phyloP scores from a whole-genome alignment of 2,113 vertebrate species.

The Zootoca vivipara region DNA sequence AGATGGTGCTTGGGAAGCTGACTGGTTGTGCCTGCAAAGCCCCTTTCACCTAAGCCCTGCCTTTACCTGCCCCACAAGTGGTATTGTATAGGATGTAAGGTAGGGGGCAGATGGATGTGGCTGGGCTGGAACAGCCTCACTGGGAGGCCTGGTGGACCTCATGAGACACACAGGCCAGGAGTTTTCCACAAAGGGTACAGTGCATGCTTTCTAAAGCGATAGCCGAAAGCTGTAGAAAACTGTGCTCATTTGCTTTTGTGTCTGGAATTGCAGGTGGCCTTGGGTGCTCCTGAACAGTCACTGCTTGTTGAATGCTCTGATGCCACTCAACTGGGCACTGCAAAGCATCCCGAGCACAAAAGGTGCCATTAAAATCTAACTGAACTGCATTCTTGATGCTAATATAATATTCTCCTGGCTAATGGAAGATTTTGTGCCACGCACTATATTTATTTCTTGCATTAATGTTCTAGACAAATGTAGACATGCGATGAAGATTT shows the following conservation, averaged over 20 bases:
- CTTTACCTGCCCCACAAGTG: no score
- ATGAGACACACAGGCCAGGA: no score
- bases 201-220: neutral
- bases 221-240: neutral
- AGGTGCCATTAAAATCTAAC: slow-evolving; percentile 49
- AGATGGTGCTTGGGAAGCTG: no score
- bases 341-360: slow-evolving; percentile 33
- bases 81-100: no score
- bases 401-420: slow-evolving; percentile 47
- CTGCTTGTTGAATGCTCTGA: neutral
- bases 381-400: slow-evolving; percentile 33
- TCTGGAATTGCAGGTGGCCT: neutral
- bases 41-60: no score
- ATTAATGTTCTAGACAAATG: slow-evolving; percentile 49
- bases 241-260: neutral
- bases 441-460: slow-evolving; percentile 38
- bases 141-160: no score
- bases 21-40: no score
- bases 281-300: rapidly evolving
- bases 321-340: neutral
- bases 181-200: neutral
- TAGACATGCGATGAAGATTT: slow-evolving; percentile 40
- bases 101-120: no score
- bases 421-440: slow-evolving; percentile 34
- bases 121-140: no score